Evolutionary conservation across 2,113 vertebrate genomes (phyloP), one percentile per base, ranked within the genome.

Genomic region (Chionomys nivalis): DNA sequence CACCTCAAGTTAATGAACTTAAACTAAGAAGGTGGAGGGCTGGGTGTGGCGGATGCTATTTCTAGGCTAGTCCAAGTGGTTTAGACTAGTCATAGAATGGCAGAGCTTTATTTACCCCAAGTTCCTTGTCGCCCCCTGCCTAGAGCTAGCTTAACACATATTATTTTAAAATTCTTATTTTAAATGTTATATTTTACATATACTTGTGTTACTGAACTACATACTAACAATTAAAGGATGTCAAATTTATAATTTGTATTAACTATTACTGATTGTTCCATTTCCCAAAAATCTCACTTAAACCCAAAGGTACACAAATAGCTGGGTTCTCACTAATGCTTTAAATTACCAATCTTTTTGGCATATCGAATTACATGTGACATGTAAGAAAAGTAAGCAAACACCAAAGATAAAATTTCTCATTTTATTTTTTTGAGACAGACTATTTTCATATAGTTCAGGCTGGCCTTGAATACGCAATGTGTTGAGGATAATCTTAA

Each of bases 121-220:
- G 70, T 81, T 66, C 63, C 33, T 33, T 72, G 9, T 33, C 44
- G 61, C 3, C 7, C 31, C 16, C 17, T 33, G 17, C 24, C 28
- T 16, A 89, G 36, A 87, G 58, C 23, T 73, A 88, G 70, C 14
- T 82, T 89, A 76, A 70, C 24, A 77, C 86, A 42, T 78, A 78
- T 79, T 88, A 95, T 90, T 90, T 87, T 58, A 88, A 36, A 96
- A 83, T 12, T 93, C 85, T 47, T 42, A 36, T 63, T 96, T 90
- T 76, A 90, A 66, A 24, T 66, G 73, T 31, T 21, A 66, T 61
- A 86, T 49, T 95, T 96, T 83, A 68, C 36, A 61, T n/a, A 44
- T 61, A 81, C 39, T 73, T 92, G 66, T 82, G 13, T n/a, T 88
- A 86, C 77, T 94, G 66, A 90, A 75, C 10, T n/a, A 82, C 6